Base-by-base conservation (phyloP, 1,140 invertebrate genomes). In the Neuroterus valhalla region DNA sequence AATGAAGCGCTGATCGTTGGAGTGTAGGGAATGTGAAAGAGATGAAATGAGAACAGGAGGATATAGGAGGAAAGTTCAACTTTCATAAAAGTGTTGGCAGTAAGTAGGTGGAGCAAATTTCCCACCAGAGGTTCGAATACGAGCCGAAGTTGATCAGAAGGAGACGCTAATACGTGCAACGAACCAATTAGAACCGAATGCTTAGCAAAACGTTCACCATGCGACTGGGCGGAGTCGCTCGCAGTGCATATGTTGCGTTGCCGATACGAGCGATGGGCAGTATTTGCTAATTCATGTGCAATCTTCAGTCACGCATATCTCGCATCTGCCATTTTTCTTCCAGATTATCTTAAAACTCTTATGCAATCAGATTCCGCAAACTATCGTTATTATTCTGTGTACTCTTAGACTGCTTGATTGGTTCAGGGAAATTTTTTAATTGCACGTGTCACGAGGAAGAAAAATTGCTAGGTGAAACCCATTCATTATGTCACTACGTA, bases 171-270 rank as follows among this genome's bases (percentile, higher is more conserved):
- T 62, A 62, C 55, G 55, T 62, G 55, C 55, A 62, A 38, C 55
- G 55, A 62, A 62, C 55, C 55, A 62, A 62, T 62, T 62, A 62
- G 55, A 62, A 62, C 55, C 55, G 55, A 62, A 62, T 62, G 55
- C 14, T 62, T 62, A 62, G 55, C 55, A 62, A 62, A 62, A 26
- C 55, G 23, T 62, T 62, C 55, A 62, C 55, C 55, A 62, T 62
- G 26, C 55, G 55, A 62, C 55, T 62, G 55, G 55, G 55, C 55
- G 55, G 55, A 62, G 55, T 62, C 55, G 55, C 26, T 31, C 15
- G 55, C 55, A 31, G 55, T 62, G 55, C 55, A 62, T 62, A 62
- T 62, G 50, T 55, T 38, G 12, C 21, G 31, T 31, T 23, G 14
- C 55, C 26, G 31, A 14, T 26, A 62, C 55, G 31, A 62, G 55